These are phyloP conservation scores for Bradypus variegatus DNA, from an alignment of 2,797 vertebrate genomes.

Conservation along the genomic window DNA sequence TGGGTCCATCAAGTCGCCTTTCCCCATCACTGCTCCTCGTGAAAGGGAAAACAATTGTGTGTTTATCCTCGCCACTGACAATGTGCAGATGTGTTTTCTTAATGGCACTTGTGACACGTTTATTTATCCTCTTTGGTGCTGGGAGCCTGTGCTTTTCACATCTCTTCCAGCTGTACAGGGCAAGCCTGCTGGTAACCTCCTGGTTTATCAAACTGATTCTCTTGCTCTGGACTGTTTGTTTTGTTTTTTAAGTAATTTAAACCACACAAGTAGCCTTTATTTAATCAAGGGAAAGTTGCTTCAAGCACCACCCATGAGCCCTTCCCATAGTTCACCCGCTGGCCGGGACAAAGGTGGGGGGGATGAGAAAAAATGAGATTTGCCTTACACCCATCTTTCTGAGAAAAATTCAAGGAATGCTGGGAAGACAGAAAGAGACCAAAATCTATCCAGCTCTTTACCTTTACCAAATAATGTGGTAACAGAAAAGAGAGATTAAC, in stretches of 20 bases:
- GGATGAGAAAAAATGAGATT: conserved; percentile 27
- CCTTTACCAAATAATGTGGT: conserved; percentile 1
- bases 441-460: conserved; percentile 14
- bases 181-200: conserved; percentile 47
- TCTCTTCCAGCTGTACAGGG: conserved; percentile 55
- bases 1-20: conserved; percentile 49
- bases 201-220: conserved; percentile 53
- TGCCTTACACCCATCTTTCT: background rate
- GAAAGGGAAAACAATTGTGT: conserved; percentile 57
- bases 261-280: conserved; percentile 55
- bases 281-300: conserved; percentile 59
- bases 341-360: conserved; percentile 21
- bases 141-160: conserved; percentile 51
- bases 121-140: conserved; percentile 61
- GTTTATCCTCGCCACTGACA: conserved; percentile 57
- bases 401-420: conserved; percentile 44
- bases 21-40: conserved; percentile 16
- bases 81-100: conserved; percentile 61
- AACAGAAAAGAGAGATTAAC: conserved; percentile 14
- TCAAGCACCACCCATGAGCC: conserved; percentile 36
- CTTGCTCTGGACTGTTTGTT: conserved; percentile 46
- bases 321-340: conserved; percentile 36
- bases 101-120: conserved; percentile 58
- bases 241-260: conserved; percentile 64
- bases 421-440: conserved; percentile 22